A percentile compares a stretch with the other conserved stretches of the same genome.
Evolutionary conservation across 2,797 vertebrate species (phyloP).

Genomic region (Phaenicophaeus curvirostris): DNA sequence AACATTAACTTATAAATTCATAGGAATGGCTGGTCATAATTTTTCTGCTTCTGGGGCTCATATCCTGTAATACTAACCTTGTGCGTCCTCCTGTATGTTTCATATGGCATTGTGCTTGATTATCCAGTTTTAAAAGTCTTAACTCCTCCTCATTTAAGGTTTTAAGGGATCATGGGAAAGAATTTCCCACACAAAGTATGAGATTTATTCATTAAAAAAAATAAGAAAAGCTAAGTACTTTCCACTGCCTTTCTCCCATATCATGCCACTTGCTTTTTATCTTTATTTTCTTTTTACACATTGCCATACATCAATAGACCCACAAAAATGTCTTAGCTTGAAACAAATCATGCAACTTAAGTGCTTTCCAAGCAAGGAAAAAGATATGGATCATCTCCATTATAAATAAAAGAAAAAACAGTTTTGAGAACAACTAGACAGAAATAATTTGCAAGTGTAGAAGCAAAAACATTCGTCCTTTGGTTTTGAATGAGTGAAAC

Average conservation of each 20-base stretch:
- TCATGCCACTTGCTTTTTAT: neutral
- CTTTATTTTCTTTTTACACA: neutral
- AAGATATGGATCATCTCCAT: accelerated
- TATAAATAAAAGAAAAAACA: neutral
- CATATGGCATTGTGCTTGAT: neutral
- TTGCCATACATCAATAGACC: neutral
- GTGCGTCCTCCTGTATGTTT: neutral
- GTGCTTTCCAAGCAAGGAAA: neutral
- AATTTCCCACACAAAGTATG: neutral
- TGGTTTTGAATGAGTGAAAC: neutral
- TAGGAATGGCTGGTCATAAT: neutral
- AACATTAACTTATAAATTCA: neutral
- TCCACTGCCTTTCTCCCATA: neutral
- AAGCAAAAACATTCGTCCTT: neutral
- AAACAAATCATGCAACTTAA: neutral
- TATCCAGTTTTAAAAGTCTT: neutral
- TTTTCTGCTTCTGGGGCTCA: neutral
- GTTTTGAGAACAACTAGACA: neutral
- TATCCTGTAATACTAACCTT: neutral
- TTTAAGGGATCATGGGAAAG: neutral
- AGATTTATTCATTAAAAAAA: neutral
- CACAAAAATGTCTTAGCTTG: neutral
- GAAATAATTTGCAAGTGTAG: neutral
- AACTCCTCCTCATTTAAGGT: neutral
- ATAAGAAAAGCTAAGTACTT: neutral